A percentile compares a stretch with the other conserved stretches of the same genome.
These are phyloP conservation scores for Lasioglossum figueresi DNA, from an alignment of 2,888 invertebrate genomes.

Conservation along the genomic window DNA sequence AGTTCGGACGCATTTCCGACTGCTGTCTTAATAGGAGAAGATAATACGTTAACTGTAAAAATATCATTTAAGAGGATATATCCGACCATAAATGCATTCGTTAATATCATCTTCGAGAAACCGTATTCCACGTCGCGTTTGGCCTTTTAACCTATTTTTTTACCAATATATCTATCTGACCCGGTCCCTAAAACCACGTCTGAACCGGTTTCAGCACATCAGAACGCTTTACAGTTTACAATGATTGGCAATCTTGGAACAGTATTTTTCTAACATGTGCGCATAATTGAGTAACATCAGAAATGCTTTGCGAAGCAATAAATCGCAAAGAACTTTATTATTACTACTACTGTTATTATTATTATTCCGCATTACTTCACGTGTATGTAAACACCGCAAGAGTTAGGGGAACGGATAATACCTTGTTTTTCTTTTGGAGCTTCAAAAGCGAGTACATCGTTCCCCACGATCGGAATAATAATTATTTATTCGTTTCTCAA, in stretches of 20 bases:
- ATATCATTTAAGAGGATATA: not conserved
- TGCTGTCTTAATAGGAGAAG: not conserved
- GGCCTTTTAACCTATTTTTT: slow-evolving; percentile 34
- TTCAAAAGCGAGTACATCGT: not conserved
- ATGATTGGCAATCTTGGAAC: slow-evolving; percentile 11
- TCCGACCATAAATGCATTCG: not conserved
- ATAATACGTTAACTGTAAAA: slow-evolving; percentile 3
- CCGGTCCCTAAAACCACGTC: slow-evolving; percentile 22
- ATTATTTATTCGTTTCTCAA: too few relatives aligned
- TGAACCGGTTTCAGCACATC: slow-evolving; percentile 29
- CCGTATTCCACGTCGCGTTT: not conserved
- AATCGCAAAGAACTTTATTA: not conserved
- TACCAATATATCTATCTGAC: slow-evolving; percentile 23
- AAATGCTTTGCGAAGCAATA: not conserved
- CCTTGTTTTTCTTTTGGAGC: not conserved
- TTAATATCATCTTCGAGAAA: not conserved
- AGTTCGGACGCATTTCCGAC: not conserved
- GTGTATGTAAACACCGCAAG: not conserved
- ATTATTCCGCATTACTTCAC: not conserved
- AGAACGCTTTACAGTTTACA: not conserved
- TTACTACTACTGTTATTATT: not conserved
- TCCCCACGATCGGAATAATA: not conserved
- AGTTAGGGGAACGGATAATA: not conserved
- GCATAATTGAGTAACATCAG: not conserved
- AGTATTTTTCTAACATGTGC: not conserved